Evolutionary conservation across 2,113 vertebrate genomes (phyloP), one percentile per base, ranked within the genome.

Genomic region (Gasterosteus nipponicus): DNA sequence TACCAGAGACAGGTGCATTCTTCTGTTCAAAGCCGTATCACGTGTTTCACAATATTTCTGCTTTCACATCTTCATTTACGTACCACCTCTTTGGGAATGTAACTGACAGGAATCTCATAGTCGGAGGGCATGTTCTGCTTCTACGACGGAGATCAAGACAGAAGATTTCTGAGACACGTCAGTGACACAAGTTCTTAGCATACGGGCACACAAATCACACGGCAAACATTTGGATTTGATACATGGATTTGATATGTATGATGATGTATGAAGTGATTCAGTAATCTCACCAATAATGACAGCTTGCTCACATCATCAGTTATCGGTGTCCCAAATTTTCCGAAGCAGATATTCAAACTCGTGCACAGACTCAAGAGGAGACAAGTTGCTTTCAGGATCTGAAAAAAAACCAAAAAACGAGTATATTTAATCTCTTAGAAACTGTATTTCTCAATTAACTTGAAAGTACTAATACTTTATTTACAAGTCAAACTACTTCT

Each of bases 291-390:
- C 92, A 93, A 47, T 57, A 90, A 41, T 3, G 87, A 80, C 86
- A 93, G 91, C 80, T 88, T 92, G 86, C 49, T 93, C 89, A 93
- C 91, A 91, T 93, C 92, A 54, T 93, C 89, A 67, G 91, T 93
- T 63, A 93, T 92, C 9, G 89, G 89, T 1, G 83, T 80, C 64
- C 89, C 91, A 78, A 92, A 90, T 76, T 93, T 90, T 57, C 81
- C 92, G 16, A 75, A 90, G 82, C 89, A 93, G 64, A 91, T 79
- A 83, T 88, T 87, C 33, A 91, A 67, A 86, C 76, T 89, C 22
- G 86, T 84, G 59, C 92, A 67, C 33, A 93, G 88, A 92, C 89
- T 86, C 85, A 92, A 74, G 85, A 93, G 80, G 91, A 93, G 84
- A 85, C 90, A 91, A 91, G 89, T 65, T 88, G 89, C 77, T 86